These are phyloP conservation scores for Saccopteryx bilineata DNA, from an alignment of 2,113 vertebrate species.

Conservation along the genomic window DNA sequence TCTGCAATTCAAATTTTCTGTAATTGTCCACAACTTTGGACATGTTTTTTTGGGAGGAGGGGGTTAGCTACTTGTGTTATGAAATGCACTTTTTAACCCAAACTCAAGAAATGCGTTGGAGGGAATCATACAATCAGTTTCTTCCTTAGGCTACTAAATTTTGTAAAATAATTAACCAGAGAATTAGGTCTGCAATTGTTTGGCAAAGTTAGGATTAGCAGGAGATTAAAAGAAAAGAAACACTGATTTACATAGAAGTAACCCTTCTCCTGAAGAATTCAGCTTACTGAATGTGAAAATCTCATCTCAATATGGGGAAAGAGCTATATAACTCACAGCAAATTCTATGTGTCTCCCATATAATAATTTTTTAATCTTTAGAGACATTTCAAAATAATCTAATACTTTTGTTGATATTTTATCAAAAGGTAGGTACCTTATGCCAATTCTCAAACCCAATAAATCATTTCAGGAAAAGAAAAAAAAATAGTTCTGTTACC, in stretches of 20 bases:
- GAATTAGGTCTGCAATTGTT: background rate
- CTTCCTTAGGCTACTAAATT: background rate
- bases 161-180: background rate
- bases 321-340: background rate
- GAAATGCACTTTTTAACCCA: background rate
- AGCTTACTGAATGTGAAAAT: background rate
- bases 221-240: conserved; percentile 12
- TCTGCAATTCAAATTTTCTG: background rate
- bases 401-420: background rate
- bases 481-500: background rate
- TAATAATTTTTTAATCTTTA: conserved; percentile 17
- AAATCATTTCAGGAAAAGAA: background rate
- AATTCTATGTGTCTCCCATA: background rate
- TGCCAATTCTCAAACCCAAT: background rate
- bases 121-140: background rate
- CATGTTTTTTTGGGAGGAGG: background rate
- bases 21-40: background rate
- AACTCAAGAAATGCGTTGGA: background rate
- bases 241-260: background rate
- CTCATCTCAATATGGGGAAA: background rate
- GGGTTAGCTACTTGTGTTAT: background rate
- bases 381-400: background rate
- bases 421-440: background rate
- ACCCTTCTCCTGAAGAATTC: background rate
- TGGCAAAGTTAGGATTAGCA: background rate